A percentile compares a stretch with the other conserved stretches of the same genome.
These are phyloP conservation scores for Ferrisia virgata DNA, from an alignment of 2,888 invertebrate genomes.

Conservation along the genomic window DNA sequence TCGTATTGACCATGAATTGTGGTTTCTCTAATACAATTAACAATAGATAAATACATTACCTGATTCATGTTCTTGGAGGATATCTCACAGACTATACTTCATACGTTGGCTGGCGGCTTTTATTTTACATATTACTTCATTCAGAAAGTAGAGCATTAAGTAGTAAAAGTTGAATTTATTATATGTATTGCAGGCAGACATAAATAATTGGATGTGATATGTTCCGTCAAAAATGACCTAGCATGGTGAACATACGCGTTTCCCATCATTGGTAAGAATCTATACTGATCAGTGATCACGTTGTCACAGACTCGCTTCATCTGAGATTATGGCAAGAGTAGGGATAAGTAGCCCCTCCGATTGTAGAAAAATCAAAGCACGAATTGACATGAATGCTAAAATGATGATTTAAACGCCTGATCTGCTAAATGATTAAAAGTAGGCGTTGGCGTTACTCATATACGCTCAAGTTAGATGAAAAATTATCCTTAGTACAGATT, in stretches of 20 bases:
- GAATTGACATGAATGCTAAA: no score
- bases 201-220: background rate
- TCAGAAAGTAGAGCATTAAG: conserved; percentile 16
- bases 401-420: no score
- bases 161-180: background rate
- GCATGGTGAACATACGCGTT: background rate
- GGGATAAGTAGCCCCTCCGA: no score
- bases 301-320: no score
- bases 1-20: conserved; percentile 24
- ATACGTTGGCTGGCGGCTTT: background rate
- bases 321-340: no score
- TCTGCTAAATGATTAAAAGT: no score
- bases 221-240: background rate
- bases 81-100: background rate
- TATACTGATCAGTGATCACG: background rate
- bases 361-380: no score
- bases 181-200: background rate
- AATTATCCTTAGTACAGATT: no score
- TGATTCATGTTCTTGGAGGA: conserved; percentile 7
- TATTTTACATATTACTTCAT: conserved; percentile 23
- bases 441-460: no score
- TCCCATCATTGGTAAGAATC: background rate
- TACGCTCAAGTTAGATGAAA: no score
- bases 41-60: conserved; percentile 40
- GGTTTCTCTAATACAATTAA: conserved; percentile 35